A percentile compares a stretch with the other conserved stretches of the same genome.
Evolutionary conservation across 2,797 vertebrate species (phyloP).

Genomic region (Rhinichthys osculus): DNA sequence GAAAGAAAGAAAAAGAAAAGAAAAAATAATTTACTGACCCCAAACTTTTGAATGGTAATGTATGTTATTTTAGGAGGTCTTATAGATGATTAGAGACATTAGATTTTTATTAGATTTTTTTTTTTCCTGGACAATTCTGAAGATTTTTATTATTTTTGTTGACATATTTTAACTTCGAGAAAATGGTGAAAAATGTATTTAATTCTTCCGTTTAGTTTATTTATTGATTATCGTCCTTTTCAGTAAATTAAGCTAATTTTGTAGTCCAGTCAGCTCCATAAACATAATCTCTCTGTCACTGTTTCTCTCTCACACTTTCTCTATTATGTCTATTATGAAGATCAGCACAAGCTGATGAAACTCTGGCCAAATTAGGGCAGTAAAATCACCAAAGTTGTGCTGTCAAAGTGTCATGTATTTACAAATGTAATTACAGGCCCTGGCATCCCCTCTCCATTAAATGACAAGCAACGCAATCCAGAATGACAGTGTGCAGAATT

Average conservation of each 20-base stretch:
- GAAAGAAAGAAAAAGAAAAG: neutral
- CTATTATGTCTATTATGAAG: neutral
- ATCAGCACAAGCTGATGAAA: conserved; percentile 57
- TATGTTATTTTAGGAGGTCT: neutral
- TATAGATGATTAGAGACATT: no score
- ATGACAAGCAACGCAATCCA: conserved; percentile 61
- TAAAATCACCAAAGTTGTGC: conserved; percentile 60
- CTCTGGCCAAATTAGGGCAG: conserved; percentile 45
- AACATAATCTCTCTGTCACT: neutral
- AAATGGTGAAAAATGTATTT: neutral
- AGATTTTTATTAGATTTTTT: neutral
- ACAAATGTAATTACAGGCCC: conserved; percentile 65
- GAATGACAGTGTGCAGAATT: conserved; percentile 64
- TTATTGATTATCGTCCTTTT: neutral
- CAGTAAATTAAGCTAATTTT: neutral
- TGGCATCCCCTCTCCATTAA: conserved; percentile 58
- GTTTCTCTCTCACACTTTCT: conserved; percentile 12
- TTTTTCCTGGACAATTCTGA: neutral
- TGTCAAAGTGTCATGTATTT: conserved; percentile 66
- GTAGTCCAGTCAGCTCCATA: neutral
- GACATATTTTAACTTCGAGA: neutral
- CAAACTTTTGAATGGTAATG: neutral
- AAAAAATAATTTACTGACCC: neutral
- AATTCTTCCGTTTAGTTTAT: neutral
- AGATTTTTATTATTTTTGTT: neutral